Evolutionary conservation across 2,113 vertebrate genomes (phyloP).

Genomic region (Xiphophorus couchianus): DNA sequence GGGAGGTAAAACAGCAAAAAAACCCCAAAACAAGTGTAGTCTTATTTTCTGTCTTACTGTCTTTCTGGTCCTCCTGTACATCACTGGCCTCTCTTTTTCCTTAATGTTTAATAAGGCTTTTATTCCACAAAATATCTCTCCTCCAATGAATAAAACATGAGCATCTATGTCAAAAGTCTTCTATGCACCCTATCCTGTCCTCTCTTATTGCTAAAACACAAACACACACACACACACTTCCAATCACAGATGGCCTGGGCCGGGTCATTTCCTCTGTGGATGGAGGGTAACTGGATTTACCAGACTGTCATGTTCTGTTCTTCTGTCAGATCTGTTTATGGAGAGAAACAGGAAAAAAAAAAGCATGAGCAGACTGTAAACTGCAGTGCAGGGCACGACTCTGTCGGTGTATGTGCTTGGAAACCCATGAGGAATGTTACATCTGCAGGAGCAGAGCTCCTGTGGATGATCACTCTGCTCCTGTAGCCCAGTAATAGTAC

Average conservation of each 20-base stretch:
- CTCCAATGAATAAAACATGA: constrained; percentile 82
- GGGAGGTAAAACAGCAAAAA: constrained; percentile 64
- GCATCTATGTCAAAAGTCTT: constrained; percentile 51
- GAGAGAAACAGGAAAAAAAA: constrained; percentile 62
- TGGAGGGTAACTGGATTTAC: constrained; percentile 85
- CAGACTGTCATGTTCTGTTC: constrained; percentile 79
- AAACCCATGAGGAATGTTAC: constrained; percentile 34
- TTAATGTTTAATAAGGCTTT: constrained; percentile 77
- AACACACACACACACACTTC: constrained; percentile 43
- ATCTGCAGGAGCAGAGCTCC: constrained; percentile 26
- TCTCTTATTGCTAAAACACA: constrained; percentile 21
- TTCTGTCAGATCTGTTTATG: constrained; percentile 82
- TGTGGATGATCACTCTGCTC: constrained; percentile 38
- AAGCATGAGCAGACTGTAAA: constrained; percentile 60
- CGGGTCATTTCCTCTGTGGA: constrained; percentile 81
- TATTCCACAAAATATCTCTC: constrained; percentile 75
- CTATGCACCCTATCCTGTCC: constrained; percentile 37
- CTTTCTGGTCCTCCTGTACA: constrained; percentile 11
- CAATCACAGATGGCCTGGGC: constrained; percentile 76
- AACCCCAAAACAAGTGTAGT: constrained; percentile 61
- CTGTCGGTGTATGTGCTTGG: constrained; percentile 5
- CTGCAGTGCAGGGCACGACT: background rate
- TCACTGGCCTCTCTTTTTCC: constrained; percentile 57
- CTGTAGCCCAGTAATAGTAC: constrained; percentile 51
- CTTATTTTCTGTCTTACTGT: constrained; percentile 38